Percentiles rank a stretch among this genome's conserved stretches.
These are phyloP conservation scores for Neomorphus geoffroyi DNA, from an alignment of 2,797 vertebrate species.

Conservation along the genomic window DNA sequence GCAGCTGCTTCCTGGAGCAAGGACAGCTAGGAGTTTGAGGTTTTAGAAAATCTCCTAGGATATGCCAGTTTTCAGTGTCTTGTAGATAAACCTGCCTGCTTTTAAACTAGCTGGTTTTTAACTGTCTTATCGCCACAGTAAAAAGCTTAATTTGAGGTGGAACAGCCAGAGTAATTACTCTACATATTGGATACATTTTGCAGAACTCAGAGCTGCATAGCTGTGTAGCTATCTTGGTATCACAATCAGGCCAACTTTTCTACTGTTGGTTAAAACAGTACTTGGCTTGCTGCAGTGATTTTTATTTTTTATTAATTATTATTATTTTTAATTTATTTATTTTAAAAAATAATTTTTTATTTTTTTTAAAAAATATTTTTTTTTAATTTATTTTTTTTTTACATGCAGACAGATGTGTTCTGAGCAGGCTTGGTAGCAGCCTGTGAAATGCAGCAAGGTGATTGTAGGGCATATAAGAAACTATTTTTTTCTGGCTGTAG, in stretches of 20 bases:
- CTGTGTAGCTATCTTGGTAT: background rate
- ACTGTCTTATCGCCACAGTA: fast-evolving
- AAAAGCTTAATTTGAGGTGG: background rate
- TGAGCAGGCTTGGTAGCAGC: background rate
- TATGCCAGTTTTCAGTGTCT: background rate
- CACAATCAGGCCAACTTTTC: background rate
- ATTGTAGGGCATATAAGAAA: background rate
- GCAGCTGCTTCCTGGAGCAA: background rate
- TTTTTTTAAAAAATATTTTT: too few species aligned
- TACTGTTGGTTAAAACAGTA: background rate
- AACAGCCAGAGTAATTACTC: background rate
- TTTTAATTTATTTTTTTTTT: too few species aligned
- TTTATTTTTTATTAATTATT: background rate
- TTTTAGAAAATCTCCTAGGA: background rate
- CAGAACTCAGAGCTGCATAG: fast-evolving
- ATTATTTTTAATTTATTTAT: too few species aligned
- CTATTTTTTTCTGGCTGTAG: background rate
- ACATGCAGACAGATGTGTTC: background rate
- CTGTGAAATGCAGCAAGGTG: background rate
- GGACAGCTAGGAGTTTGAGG: background rate
- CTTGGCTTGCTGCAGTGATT: background rate
- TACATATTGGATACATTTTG: background rate
- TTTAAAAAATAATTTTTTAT: too few species aligned
- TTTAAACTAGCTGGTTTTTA: background rate
- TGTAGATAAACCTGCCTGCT: background rate